Evolutionary conservation across 2,113 vertebrate genomes (phyloP).

Genomic region (Gallinago media): DNA sequence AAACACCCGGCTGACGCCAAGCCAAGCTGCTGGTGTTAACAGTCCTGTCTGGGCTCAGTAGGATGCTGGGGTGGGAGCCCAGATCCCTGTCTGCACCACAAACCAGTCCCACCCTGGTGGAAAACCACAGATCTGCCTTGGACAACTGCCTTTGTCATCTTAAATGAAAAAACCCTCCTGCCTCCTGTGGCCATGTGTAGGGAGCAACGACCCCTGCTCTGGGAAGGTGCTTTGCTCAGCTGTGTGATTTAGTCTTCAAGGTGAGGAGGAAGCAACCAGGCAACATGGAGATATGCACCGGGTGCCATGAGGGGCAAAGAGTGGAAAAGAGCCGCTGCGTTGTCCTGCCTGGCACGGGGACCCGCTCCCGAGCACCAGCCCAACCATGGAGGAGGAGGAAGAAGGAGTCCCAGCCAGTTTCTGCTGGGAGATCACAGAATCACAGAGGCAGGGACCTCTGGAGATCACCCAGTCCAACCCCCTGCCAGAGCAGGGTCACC

Average conservation of each 20-base stretch:
- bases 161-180: rapidly evolving
- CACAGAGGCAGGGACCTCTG: no score
- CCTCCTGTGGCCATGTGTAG: neutral
- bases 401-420: neutral
- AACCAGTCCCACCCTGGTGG: neutral
- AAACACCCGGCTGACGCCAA: neutral
- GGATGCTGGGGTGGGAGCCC: neutral
- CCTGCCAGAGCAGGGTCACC: no score
- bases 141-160: neutral
- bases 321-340: neutral
- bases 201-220: neutral
- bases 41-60: neutral
- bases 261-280: neutral
- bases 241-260: neutral
- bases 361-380: neutral
- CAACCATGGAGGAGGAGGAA: neutral
- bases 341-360: neutral
- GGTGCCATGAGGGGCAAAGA: rapidly evolving
- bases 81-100: neutral
- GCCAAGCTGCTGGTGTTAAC: neutral
- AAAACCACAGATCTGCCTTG: neutral
- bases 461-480: no score
- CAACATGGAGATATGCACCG: neutral
- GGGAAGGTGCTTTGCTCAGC: neutral
- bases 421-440: neutral